Conservation (phyloP, 2,888 invertebrate genomes). For the Artemia sinica region DNA sequence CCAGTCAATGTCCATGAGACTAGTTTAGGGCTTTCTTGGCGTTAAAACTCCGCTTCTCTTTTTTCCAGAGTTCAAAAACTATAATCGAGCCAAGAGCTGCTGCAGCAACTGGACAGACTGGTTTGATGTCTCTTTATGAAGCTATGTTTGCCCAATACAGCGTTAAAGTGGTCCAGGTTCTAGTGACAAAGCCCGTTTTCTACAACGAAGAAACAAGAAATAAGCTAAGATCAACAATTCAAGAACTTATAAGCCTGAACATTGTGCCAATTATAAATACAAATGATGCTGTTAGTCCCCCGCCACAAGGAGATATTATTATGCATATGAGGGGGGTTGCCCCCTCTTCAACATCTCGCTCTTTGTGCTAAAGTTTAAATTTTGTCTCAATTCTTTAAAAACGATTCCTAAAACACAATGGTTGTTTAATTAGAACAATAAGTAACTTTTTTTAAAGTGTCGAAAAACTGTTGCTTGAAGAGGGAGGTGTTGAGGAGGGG, state of each 20-base stretch:
- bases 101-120: slow-evolving; percentile 95
- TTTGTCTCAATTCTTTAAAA: no score
- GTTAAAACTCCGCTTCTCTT: not conserved
- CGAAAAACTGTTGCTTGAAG: no score
- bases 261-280: slow-evolving; percentile 98
- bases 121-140: slow-evolving; percentile 95
- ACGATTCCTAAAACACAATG: no score
- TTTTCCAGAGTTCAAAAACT: slow-evolving; percentile 46
- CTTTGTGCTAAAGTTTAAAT: no score
- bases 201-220: slow-evolving; percentile 86
- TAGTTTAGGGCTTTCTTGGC: no score
- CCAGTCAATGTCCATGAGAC: not conserved
- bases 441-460: no score
- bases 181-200: slow-evolving; percentile 97
- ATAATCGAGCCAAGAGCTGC: slow-evolving; percentile 72
- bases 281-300: slow-evolving; percentile 95
- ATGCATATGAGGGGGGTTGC: no score
- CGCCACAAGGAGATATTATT: slow-evolving; percentile 60
- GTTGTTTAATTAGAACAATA: no score
- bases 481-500: no score
- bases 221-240: slow-evolving; percentile 78
- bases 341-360: no score
- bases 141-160: slow-evolving; percentile 99
- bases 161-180: slow-evolving; percentile 91
- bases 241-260: slow-evolving; percentile 83